Conservation (phyloP, 2,888 invertebrate genomes). For the Ochropacha duplaris region DNA sequence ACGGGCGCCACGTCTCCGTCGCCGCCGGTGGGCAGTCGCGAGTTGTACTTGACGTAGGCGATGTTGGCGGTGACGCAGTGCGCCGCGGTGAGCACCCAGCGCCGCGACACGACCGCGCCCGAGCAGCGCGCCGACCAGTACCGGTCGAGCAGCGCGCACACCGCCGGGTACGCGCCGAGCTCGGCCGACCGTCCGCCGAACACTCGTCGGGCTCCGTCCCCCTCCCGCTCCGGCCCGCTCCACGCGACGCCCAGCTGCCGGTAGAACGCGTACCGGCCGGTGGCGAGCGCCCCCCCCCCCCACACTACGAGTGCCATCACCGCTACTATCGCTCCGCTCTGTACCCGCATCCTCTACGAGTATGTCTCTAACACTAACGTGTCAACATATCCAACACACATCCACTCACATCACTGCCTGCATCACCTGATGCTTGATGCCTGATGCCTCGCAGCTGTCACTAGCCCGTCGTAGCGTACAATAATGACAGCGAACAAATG, state of each 20-base stretch:
- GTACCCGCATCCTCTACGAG: constrained; percentile 1
- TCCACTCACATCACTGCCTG: too few species aligned
- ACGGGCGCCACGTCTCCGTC: constrained; percentile 48
- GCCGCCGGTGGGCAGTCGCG: constrained; percentile 36
- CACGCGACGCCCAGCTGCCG: background rate
- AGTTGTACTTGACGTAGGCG: constrained; percentile 61
- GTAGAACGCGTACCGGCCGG: constrained; percentile 6
- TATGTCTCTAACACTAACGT: too few species aligned
- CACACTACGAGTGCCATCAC: constrained; percentile 9
- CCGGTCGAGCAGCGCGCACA: constrained; percentile 60
- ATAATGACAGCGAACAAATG: background rate
- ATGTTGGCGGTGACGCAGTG: constrained; percentile 59
- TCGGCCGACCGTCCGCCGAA: constrained; percentile 54
- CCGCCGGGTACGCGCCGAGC: constrained; percentile 41
- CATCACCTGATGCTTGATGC: too few species aligned
- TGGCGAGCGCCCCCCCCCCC: constrained; percentile 8
- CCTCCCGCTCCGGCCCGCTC: constrained; percentile 17
- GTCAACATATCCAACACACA: background rate
- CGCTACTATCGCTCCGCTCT: constrained; percentile 3
- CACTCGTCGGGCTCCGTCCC: constrained; percentile 48
- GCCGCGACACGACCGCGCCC: constrained; percentile 49
- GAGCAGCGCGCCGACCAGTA: constrained; percentile 60
- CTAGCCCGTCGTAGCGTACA: background rate
- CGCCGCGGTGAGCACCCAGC: constrained; percentile 71
- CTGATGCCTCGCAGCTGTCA: background rate